phyloP scores from a whole-genome alignment of 1,140 invertebrate genomes.

The Ostrea edulis region DNA sequence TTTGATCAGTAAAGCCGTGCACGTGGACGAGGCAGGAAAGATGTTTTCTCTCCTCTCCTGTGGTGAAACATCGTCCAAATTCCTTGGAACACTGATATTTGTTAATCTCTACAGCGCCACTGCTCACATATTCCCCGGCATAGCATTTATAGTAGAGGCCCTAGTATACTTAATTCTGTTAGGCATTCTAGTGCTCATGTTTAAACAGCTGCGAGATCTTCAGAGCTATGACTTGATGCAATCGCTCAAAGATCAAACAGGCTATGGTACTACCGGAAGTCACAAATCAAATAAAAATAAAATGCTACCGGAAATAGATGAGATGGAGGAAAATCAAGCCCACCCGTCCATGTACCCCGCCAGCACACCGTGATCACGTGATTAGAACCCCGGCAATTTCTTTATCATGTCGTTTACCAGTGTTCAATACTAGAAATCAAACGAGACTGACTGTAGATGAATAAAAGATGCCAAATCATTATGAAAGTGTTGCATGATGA shows the following conservation, averaged over 20 bases:
- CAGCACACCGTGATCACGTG: constrained; percentile 58
- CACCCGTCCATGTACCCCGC: constrained; percentile 58
- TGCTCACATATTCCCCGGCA: constrained; percentile 69
- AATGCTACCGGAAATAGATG: constrained; percentile 59
- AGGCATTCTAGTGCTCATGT: constrained; percentile 61
- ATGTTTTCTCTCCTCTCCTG: constrained; percentile 74
- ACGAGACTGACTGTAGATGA: background rate
- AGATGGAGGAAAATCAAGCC: constrained; percentile 57
- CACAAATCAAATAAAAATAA: constrained; percentile 33
- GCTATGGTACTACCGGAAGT: constrained; percentile 44
- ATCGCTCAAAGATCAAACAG: constrained; percentile 51
- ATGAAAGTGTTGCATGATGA: background rate
- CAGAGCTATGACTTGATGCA: constrained; percentile 62
- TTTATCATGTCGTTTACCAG: background rate
- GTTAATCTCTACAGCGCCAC: constrained; percentile 74
- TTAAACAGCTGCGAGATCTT: constrained; percentile 59
- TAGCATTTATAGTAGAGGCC: constrained; percentile 72
- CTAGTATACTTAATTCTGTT: constrained; percentile 66
- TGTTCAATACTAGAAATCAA: constrained; percentile 13
- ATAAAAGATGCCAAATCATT: constrained; percentile 18
- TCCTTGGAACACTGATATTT: constrained; percentile 76
- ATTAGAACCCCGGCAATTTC: background rate
- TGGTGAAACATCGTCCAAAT: constrained; percentile 74
- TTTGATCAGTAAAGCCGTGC: constrained; percentile 73
- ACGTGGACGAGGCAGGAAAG: constrained; percentile 73